A percentile compares a stretch with the other conserved stretches of the same genome.
phyloP scores from a whole-genome alignment of 2,797 vertebrate genomes.

The Sarcophilus harrisii region DNA sequence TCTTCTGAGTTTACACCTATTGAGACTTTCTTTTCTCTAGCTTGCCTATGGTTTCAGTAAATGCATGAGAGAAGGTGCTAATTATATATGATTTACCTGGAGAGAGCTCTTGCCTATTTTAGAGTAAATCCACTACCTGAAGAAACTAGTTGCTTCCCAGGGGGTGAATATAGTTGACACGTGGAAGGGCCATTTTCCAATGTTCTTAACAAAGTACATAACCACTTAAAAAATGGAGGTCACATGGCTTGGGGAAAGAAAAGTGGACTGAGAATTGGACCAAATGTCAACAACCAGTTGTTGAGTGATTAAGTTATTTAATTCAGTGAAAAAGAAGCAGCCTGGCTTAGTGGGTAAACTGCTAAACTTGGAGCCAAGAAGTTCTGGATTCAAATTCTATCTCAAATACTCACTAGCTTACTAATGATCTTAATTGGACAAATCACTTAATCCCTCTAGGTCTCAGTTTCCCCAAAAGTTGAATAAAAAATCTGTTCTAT shows the following conservation, averaged over 20 bases:
- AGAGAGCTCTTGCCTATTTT: conserved; percentile 40
- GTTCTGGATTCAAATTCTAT: not conserved
- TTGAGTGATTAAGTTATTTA: not conserved
- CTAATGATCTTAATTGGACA: not conserved
- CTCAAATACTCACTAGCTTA: not conserved
- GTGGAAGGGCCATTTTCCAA: not conserved
- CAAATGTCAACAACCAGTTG: not conserved
- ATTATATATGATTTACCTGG: conserved; percentile 18
- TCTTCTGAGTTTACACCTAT: conserved; percentile 19
- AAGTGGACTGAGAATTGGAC: not conserved
- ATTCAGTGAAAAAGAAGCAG: not conserved
- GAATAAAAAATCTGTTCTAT: not conserved
- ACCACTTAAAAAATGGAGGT: not conserved
- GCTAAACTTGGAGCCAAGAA: not conserved
- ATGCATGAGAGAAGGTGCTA: conserved; percentile 45
- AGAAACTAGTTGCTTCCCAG: conserved; percentile 25
- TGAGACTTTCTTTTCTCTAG: not conserved
- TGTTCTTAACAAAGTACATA: not conserved
- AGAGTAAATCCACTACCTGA: conserved; percentile 15
- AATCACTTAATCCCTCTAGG: not conserved
- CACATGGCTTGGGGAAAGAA: not conserved
- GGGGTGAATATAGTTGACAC: conserved; percentile 7
- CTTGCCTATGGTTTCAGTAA: conserved; percentile 8
- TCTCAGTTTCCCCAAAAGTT: not conserved
- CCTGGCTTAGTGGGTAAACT: not conserved